A percentile compares a stretch with the other conserved stretches of the same genome.
Conservation (phyloP, 2,797 vertebrate genomes). For the Pampus argenteus region DNA sequence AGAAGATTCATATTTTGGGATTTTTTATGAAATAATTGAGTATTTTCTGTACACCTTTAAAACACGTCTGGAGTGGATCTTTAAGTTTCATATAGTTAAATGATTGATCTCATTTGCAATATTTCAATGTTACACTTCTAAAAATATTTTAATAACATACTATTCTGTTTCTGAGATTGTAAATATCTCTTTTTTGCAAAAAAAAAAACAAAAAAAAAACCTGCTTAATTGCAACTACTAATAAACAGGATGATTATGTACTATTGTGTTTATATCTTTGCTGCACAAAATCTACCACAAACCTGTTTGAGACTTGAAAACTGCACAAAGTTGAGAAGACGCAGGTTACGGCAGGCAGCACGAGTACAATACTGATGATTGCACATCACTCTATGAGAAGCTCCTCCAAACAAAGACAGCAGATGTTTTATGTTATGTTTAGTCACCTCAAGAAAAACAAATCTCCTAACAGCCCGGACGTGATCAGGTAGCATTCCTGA, state of each 20-base stretch:
- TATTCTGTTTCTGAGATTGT: background rate
- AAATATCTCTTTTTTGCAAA: too few relatives aligned
- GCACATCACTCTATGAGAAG: background rate
- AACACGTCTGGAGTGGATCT: too few relatives aligned
- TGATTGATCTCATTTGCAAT: background rate
- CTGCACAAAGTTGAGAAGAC: conserved; percentile 28
- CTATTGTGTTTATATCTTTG: conserved; percentile 3
- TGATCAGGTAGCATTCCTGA: conserved; percentile 26
- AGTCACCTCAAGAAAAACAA: conserved; percentile 18
- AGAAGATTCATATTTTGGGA: background rate
- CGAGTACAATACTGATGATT: conserved; percentile 23
- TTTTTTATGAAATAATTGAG: too few relatives aligned
- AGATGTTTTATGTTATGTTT: conserved; percentile 19
- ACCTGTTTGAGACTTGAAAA: conserved; percentile 24
- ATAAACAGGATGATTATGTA: too few relatives aligned
- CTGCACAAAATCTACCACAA: conserved; percentile 1
- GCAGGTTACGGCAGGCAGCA: conserved; percentile 39
- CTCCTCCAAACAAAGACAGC: background rate
- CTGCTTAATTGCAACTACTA: too few relatives aligned
- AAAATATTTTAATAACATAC: background rate
- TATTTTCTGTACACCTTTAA: too few relatives aligned
- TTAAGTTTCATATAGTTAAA: background rate
- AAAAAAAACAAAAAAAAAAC: too few relatives aligned
- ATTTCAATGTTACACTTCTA: background rate
- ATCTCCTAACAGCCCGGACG: conserved; percentile 17